Conservation (phyloP, 2,888 invertebrate genomes). For the Hirudinaria manillensis region DNA sequence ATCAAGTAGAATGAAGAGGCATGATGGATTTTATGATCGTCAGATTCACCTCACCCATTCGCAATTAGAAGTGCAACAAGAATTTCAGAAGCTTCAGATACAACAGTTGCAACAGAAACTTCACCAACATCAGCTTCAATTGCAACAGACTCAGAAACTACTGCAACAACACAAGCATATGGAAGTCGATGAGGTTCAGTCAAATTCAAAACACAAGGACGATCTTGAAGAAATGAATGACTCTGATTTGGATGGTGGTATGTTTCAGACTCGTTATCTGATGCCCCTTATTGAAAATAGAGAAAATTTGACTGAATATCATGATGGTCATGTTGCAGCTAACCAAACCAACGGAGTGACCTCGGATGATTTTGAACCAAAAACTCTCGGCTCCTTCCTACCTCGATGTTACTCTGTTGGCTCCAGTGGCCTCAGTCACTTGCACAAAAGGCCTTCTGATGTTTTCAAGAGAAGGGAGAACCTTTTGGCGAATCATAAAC, state of each 20-base stretch:
- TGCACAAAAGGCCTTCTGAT: conserved; percentile 3
- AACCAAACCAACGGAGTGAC: conserved; percentile 2
- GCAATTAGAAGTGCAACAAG: conserved; percentile 18
- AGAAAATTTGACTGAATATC: conserved; percentile 11
- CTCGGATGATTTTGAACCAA: conserved; percentile 11
- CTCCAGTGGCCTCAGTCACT: neutral
- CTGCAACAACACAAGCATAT: neutral
- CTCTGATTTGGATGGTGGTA: neutral
- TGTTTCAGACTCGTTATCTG: neutral
- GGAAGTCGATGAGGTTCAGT: neutral
- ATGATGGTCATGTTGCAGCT: neutral
- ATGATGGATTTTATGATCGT: too few relatives aligned
- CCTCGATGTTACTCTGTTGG: conserved; percentile 22
- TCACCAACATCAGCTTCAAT: conserved; percentile 18
- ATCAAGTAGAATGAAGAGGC: neutral
- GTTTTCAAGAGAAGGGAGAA: conserved; percentile 15
- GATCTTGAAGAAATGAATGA: neutral
- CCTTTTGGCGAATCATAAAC: neutral
- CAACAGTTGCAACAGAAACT: conserved; percentile 22
- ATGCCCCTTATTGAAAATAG: conserved; percentile 8
- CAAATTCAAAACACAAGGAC: neutral
- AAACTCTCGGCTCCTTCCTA: neutral
- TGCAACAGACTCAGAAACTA: conserved; percentile 5
- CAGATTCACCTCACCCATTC: conserved; percentile 2
- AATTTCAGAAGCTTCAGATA: conserved; percentile 25